Evolutionary conservation across 37 sponge, comb jelly and placozoan species (phyloP), one percentile per base, ranked within the genome.

Genomic region (Haliclona indistincta): DNA sequence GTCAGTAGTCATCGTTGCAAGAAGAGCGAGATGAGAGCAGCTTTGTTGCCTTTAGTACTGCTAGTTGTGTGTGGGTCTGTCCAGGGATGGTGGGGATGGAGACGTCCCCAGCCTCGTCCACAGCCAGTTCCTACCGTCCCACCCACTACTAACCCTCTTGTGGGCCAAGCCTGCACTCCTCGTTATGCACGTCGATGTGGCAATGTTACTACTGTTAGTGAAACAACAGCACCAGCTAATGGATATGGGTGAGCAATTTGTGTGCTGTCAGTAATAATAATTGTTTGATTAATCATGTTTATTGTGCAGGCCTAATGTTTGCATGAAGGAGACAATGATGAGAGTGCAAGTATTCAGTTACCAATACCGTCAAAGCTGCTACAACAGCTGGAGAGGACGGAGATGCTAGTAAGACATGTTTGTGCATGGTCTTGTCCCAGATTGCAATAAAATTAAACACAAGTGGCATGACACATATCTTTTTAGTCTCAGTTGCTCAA

Each of bases 301-400:
- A 8, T 30, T 41, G n/a, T 52, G n/a, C 72, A 71, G 72, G 4
- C 72, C 72, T 11, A 71, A 71, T 53, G 56, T 71, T 3, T 71
- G 72, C 30, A 22, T 10, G 4, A 53, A 37, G 6, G 15, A 3
- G 38, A 49, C n/a, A 56, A 53, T 71, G 56, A n/a, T 54, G 22
- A 25, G 2, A 5, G 38, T 33, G 22, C 47, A 68, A 22, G 30
- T 52, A 3, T n/a, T 13, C 28, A 6, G 10, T 26, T 44, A 43
- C 26, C n/a, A 3, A 5, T 41, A 64, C 22, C 66, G 38, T 15
- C 11, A 43, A 22, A 3, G n/a, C 15, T 68, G 51, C 47, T 19
- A 32, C 39, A 65, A n/a, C n/a, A n/a, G n/a, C n/a, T n/a, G n/a
- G n/a, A n/a, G n/a, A n/a, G n/a, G n/a, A n/a, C n/a, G n/a, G n/a